A percentile compares a stretch with the other conserved stretches of the same genome.
Evolutionary conservation across 2,113 vertebrate species (phyloP).

Genomic region (Patagioenas fasciata): DNA sequence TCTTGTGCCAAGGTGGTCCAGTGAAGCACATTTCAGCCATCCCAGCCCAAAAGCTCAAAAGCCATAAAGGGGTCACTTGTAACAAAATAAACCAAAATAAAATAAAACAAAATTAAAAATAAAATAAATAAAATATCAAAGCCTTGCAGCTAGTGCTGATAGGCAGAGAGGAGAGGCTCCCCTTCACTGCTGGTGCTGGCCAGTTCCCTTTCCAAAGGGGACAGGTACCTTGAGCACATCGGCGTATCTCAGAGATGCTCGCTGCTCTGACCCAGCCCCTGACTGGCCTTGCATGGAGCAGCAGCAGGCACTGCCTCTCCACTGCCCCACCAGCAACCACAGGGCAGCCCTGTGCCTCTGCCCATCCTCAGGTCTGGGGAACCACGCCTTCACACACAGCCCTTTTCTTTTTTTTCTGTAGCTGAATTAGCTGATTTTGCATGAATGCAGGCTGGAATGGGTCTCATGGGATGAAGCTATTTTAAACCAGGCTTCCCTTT

Average conservation of each 20-base stretch:
- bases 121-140: neutral
- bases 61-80: neutral
- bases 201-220: neutral
- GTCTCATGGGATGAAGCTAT: neutral
- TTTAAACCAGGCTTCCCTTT: neutral
- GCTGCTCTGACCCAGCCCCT: neutral
- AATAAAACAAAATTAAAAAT: too few species aligned
- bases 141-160: neutral
- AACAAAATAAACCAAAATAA: neutral
- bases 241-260: neutral
- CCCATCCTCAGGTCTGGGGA: neutral
- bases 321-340: rapidly evolving
- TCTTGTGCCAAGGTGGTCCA: neutral
- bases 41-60: neutral
- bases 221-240: neutral
- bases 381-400: neutral
- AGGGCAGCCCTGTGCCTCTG: neutral
- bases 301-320: neutral
- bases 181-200: neutral
- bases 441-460: neutral
- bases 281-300: rapidly evolving
- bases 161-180: neutral
- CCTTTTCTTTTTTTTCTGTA: neutral
- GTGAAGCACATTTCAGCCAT: neutral
- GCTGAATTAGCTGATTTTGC: neutral